phyloP scores from a whole-genome alignment of 2,797 vertebrate species.

The Enteromius paludinosus region DNA sequence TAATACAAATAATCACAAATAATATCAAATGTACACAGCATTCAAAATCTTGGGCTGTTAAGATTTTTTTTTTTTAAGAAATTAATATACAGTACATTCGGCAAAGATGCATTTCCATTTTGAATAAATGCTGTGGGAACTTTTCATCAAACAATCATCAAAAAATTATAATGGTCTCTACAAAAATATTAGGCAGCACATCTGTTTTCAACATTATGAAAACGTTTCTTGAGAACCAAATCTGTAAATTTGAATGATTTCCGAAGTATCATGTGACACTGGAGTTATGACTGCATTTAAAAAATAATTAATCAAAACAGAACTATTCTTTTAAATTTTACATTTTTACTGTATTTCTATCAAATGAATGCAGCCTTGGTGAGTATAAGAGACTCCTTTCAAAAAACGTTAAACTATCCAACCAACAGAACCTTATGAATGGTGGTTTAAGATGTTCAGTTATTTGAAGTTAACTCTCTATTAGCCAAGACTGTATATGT shows the following conservation, averaged over 20 bases:
- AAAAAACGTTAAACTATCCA: background rate
- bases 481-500: slow-evolving; percentile 5
- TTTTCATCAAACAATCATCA: background rate
- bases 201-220: slow-evolving; percentile 1
- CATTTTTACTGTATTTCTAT: background rate
- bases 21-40: background rate
- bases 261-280: background rate
- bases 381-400: background rate
- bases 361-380: background rate
- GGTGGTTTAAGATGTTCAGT: slow-evolving; percentile 6
- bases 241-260: background rate
- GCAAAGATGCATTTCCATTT: background rate
- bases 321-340: background rate
- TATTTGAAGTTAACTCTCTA: background rate
- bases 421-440: background rate
- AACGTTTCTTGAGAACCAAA: background rate
- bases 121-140: background rate
- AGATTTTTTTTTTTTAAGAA: background rate
- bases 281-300: background rate
- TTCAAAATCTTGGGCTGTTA: background rate
- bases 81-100: background rate
- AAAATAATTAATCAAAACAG: background rate
- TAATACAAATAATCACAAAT: background rate
- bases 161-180: background rate
- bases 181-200: background rate